Conservation (phyloP, 2,113 vertebrate genomes). For the Pandion haliaetus region DNA sequence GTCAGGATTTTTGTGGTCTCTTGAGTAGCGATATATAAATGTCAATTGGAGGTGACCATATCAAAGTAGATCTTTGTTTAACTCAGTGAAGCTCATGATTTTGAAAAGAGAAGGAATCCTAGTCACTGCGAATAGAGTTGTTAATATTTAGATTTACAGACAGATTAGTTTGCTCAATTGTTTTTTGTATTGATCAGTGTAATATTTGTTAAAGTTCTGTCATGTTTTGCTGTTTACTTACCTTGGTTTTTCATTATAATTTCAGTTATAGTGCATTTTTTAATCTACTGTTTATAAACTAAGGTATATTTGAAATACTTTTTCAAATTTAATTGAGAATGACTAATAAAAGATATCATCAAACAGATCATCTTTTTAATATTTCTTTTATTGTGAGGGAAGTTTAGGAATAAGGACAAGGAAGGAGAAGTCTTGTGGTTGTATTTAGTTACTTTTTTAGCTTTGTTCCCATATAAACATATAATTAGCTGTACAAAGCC, state of each 20-base stretch:
- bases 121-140: background rate
- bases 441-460: background rate
- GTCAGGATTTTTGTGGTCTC: background rate
- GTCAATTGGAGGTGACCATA: background rate
- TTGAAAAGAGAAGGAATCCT: background rate
- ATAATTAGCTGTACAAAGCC: background rate
- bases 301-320: background rate
- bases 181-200: background rate
- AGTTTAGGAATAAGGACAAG: background rate
- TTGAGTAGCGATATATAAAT: background rate
- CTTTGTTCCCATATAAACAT: background rate
- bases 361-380: background rate
- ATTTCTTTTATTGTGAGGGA: background rate
- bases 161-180: background rate
- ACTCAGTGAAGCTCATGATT: background rate
- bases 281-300: background rate
- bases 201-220: background rate
- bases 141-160: background rate
- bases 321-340: slow-evolving; percentile 33
- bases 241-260: background rate
- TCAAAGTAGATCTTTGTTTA: background rate
- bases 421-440: background rate
- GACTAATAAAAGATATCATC: slow-evolving; percentile 20
- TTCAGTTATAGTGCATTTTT: background rate
- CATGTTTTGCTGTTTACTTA: background rate